A percentile compares a stretch with the other conserved stretches of the same genome.
These are phyloP conservation scores for Antennarius striatus DNA, from an alignment of 2,113 vertebrate genomes.

Conservation along the genomic window DNA sequence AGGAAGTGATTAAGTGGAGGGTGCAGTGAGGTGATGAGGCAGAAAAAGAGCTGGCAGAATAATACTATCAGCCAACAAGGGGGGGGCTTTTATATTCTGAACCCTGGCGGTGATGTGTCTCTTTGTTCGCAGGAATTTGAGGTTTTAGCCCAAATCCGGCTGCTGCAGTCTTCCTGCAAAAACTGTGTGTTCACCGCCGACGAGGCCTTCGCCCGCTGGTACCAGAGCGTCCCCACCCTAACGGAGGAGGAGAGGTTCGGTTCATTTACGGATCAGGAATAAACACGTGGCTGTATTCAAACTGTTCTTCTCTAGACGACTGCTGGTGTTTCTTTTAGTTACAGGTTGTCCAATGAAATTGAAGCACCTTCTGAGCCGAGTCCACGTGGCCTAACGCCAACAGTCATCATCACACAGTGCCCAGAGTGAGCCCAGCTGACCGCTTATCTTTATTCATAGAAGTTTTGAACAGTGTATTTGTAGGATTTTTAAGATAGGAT, in stretches of 20 bases:
- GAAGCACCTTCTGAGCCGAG: slow-evolving; percentile 78
- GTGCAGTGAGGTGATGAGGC: background rate
- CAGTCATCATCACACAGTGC: slow-evolving; percentile 87
- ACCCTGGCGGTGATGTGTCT: slow-evolving; percentile 13
- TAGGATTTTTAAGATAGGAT: no score
- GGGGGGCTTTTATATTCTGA: slow-evolving; percentile 4
- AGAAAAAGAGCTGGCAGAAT: background rate
- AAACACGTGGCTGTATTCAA: no score
- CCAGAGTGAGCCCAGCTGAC: slow-evolving; percentile 79
- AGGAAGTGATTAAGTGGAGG: slow-evolving; percentile 27
- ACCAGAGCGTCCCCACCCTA: slow-evolving; percentile 79
- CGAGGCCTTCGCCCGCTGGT: slow-evolving; percentile 83
- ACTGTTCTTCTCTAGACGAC: no score
- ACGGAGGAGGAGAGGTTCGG: slow-evolving; percentile 82
- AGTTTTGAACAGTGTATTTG: no score
- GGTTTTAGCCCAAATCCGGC: slow-evolving; percentile 86
- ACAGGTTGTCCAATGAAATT: slow-evolving; percentile 86
- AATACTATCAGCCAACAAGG: background rate
- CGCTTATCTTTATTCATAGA: background rate
- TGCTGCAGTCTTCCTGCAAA: slow-evolving; percentile 88
- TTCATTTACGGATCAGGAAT: background rate
- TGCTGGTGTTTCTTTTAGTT: slow-evolving; percentile 70
- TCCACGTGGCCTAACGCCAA: slow-evolving; percentile 75
- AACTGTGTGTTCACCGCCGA: slow-evolving; percentile 81
- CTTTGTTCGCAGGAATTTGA: slow-evolving; percentile 85